Conservation (phyloP, 2,797 vertebrate genomes). For the Thalassophryne amazonica region DNA sequence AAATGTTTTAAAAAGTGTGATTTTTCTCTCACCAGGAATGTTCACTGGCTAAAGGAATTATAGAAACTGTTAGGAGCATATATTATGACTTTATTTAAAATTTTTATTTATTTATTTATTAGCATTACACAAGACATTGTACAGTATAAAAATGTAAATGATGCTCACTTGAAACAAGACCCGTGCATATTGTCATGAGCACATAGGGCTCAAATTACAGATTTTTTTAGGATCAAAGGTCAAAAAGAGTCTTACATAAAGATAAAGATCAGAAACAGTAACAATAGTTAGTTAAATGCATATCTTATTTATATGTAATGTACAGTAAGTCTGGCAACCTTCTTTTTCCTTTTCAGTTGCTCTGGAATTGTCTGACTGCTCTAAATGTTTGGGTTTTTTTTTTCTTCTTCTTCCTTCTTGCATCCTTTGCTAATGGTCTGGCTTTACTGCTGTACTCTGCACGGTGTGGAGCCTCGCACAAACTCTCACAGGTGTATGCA, state of each 20-base stretch:
- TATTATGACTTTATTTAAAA: too few relatives aligned
- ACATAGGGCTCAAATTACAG: background rate
- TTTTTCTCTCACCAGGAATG: conserved; percentile 53
- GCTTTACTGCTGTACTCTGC: conserved; percentile 52
- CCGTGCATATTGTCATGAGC: background rate
- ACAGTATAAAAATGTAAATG: background rate
- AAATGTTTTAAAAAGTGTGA: conserved; percentile 79
- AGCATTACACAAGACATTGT: conserved; percentile 12
- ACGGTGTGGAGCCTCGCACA: conserved; percentile 37
- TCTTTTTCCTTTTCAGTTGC: conserved; percentile 55
- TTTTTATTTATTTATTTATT: too few relatives aligned
- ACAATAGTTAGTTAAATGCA: too few relatives aligned
- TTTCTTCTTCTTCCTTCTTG: conserved; percentile 43
- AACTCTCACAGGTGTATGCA: background rate
- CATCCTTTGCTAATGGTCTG: conserved; percentile 60
- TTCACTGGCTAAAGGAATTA: conserved; percentile 26
- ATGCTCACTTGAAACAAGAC: background rate
- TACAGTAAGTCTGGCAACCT: conserved; percentile 42
- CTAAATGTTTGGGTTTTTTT: conserved; percentile 44
- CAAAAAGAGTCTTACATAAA: too few relatives aligned
- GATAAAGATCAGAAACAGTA: background rate
- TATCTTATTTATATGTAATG: conserved; percentile 51
- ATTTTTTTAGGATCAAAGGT: too few relatives aligned
- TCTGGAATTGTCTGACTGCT: conserved; percentile 51
- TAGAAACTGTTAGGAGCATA: too few relatives aligned